phyloP scores from a whole-genome alignment of 2,797 vertebrate genomes.

The Phylloscopus collybita region DNA sequence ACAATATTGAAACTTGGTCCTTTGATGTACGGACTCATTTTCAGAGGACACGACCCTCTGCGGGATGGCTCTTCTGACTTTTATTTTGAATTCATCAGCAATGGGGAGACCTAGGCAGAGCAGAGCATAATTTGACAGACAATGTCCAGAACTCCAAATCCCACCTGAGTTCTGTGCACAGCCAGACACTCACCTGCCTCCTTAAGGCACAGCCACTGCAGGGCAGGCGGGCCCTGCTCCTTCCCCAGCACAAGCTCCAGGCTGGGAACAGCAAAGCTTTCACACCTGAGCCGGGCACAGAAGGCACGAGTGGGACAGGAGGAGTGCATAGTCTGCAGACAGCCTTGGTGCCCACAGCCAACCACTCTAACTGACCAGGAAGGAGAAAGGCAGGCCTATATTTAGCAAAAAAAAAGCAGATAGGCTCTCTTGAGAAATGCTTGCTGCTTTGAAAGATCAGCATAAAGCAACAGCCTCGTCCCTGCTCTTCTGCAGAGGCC shows the following conservation, averaged over 20 bases:
- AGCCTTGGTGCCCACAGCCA: neutral
- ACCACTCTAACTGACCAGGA: fast-evolving
- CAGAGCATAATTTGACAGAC: neutral
- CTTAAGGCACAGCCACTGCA: fast-evolving
- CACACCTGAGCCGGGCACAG: neutral
- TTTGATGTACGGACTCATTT: neutral
- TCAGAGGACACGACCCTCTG: neutral
- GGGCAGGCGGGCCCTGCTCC: fast-evolving
- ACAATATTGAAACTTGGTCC: fast-evolving
- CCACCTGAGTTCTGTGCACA: neutral
- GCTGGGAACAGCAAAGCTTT: neutral
- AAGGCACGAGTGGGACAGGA: fast-evolving
- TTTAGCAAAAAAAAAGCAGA: neutral
- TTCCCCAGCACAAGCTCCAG: neutral
- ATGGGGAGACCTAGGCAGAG: neutral
- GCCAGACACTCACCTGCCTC: no score
- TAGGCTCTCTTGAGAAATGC: neutral
- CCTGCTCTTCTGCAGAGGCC: neutral
- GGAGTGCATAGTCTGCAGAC: neutral
- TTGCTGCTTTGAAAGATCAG: neutral
- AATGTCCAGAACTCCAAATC: neutral
- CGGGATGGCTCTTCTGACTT: neutral
- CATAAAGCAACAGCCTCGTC: neutral
- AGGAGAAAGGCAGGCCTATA: neutral
- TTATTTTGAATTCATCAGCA: neutral